Evolutionary conservation across 2,888 invertebrate genomes (phyloP), one percentile per base, ranked within the genome.

Genomic region (Lampropteryx suffumata): DNA sequence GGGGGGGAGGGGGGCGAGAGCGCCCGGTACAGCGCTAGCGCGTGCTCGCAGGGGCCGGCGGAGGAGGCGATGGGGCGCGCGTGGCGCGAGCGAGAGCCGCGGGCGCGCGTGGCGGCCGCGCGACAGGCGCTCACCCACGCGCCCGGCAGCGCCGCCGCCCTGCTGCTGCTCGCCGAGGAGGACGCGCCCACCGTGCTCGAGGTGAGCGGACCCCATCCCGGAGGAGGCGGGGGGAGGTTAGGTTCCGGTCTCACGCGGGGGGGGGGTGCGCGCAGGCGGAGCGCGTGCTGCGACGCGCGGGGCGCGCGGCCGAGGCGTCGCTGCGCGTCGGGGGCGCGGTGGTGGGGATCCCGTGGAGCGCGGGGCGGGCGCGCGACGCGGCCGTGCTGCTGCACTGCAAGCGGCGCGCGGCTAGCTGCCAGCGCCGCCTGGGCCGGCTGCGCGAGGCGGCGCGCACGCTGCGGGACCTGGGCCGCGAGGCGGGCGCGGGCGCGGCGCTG

Each of bases 381-480:
- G 98, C 98, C 80, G 97, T 99, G 28, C 85, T 98, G 55, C 98
- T 98, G 73, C 99, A 99, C 82, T 95, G 98, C 46, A 96, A 97
- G 84, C 92, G 99, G 47, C 92, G 99, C 57, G 85, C 98, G 54
- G 99, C 98, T n/a, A 98, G 99, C 98, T 99, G 98, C 89, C 97
- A 98, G 26, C 92, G 99, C 49, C 97, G 98, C 73, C 91, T 99
- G 48, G 98, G 98, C 8, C 95, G 97, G 69, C 91, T 98, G 59
- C 96, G 98, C 82, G 99, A 99, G 86, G 97, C 98, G 0, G 95
- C 98, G 17, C 98, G 99, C 82, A 95, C 98, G 93, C 98, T 99
- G 92, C 93, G 98, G 72, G 99, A 99, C 91, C 91, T 99, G 57
- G 97, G 98, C 43, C 98, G 99, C 87, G 99, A 99, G 92, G 98